These are phyloP conservation scores for Tetragnatha montana DNA, from an alignment of 2,888 invertebrate genomes.

Conservation along the genomic window DNA sequence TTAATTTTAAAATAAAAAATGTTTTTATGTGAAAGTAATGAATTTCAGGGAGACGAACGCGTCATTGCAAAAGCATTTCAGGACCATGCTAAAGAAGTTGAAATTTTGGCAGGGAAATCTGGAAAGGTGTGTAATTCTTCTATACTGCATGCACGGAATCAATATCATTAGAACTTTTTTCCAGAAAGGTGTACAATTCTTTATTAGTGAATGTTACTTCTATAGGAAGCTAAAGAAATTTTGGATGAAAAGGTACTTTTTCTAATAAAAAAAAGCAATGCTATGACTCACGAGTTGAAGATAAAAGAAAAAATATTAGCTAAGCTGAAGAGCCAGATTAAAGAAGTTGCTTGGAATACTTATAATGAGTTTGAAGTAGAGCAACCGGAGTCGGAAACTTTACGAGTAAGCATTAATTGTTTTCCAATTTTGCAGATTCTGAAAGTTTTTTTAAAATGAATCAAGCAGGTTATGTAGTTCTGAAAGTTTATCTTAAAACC, in stretches of 20 bases:
- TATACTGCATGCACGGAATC: background rate
- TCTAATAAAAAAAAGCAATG: conserved; percentile 58
- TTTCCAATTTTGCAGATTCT: background rate
- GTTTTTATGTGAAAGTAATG: background rate
- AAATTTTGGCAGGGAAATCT: conserved; percentile 50
- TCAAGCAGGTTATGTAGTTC: background rate
- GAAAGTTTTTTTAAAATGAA: background rate
- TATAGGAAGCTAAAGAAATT: conserved; percentile 48
- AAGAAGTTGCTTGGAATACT: conserved; percentile 27
- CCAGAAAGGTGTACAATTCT: conserved; percentile 33
- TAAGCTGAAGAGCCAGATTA: conserved; percentile 13
- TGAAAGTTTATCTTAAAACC: background rate
- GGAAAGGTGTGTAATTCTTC: conserved; percentile 34
- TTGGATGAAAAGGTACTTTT: conserved; percentile 51
- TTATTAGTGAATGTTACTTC: background rate
- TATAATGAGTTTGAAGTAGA: conserved; percentile 50
- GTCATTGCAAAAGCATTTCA: conserved; percentile 52
- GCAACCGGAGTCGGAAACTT: conserved; percentile 37
- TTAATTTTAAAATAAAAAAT: background rate
- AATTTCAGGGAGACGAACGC: conserved; percentile 47
- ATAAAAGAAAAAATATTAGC: conserved; percentile 40
- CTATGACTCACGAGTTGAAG: conserved; percentile 32
- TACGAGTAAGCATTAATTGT: conserved; percentile 5
- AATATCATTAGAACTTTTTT: background rate
- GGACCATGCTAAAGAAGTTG: conserved; percentile 51